Conservation (phyloP, 2,113 vertebrate species). For the Pteronura brasiliensis region DNA sequence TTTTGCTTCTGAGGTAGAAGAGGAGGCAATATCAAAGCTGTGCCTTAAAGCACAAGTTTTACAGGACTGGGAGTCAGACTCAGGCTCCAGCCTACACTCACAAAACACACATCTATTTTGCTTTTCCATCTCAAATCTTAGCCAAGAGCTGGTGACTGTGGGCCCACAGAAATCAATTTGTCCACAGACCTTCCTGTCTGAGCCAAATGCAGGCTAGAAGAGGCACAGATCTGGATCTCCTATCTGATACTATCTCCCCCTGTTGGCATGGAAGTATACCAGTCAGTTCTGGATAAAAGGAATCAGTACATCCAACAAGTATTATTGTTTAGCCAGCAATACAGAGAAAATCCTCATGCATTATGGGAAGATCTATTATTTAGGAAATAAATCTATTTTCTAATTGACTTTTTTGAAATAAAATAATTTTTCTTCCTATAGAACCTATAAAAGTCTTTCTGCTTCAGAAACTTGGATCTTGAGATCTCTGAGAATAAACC, state of each 20-base stretch:
- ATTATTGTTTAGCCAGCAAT: background rate
- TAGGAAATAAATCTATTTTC: background rate
- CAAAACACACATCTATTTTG: background rate
- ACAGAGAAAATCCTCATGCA: background rate
- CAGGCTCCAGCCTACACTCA: background rate
- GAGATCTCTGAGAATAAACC: background rate
- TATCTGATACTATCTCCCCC: background rate
- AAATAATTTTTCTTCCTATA: slow-evolving; percentile 2
- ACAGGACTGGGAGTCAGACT: background rate
- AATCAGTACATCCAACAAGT: background rate
- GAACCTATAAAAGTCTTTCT: background rate
- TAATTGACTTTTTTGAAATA: background rate
- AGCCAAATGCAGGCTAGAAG: slow-evolving; percentile 44
- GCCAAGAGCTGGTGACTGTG: background rate
- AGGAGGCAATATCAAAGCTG: background rate
- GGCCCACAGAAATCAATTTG: background rate
- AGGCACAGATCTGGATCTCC: background rate
- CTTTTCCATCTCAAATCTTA: slow-evolving; percentile 45
- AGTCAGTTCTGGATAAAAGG: background rate
- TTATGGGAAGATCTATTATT: background rate
- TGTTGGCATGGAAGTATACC: slow-evolving; percentile 3
- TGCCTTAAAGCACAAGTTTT: background rate
- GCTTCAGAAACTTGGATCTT: background rate
- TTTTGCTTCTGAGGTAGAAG: background rate
- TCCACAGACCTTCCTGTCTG: slow-evolving; percentile 40